Percentiles rank a stretch among this genome's conserved stretches.
phyloP scores from a whole-genome alignment of 2,888 invertebrate species.

The Euspilapteryx auroguttella region DNA sequence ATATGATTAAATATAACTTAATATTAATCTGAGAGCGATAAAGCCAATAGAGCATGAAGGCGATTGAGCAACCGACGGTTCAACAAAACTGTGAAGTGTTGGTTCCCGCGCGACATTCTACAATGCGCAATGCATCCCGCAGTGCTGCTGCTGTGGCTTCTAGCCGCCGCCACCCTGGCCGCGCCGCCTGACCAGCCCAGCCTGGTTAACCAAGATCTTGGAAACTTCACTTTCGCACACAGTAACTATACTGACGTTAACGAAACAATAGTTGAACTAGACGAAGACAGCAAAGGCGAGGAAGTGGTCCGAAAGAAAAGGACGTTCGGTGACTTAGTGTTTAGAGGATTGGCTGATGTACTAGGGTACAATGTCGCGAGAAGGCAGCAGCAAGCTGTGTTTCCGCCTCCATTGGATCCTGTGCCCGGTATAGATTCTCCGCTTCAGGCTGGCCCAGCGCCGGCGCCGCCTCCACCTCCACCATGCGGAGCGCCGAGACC shows the following conservation, averaged over 20 bases:
- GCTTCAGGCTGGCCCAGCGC: conserved; percentile 21
- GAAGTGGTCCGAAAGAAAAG: conserved; percentile 47
- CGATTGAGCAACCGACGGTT: conserved; percentile 27
- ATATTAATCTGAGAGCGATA: too few relatives aligned
- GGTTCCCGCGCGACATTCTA: conserved; percentile 35
- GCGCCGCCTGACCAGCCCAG: too few relatives aligned
- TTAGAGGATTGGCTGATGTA: conserved; percentile 50
- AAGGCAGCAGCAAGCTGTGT: conserved; percentile 29
- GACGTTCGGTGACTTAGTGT: conserved; percentile 52
- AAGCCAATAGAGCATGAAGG: conserved; percentile 22
- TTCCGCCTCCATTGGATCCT: conserved; percentile 44
- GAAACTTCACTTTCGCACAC: conserved; percentile 6
- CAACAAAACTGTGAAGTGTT: conserved; percentile 36
- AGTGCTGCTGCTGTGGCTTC: conserved; percentile 18
- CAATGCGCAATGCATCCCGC: conserved; percentile 40
- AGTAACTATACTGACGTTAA: too few relatives aligned
- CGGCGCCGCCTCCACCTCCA: conserved; percentile 9
- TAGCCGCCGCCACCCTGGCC: conserved; percentile 10
- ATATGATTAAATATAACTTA: too few relatives aligned
- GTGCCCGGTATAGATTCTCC: conserved; percentile 42
- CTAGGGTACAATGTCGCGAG: conserved; percentile 43
- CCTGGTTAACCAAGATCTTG: too few relatives aligned
- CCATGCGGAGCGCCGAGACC: conserved; percentile 9
- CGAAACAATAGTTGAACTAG: conserved; percentile 12
- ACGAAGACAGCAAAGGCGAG: conserved; percentile 21